Evolutionary conservation across 2,888 invertebrate genomes (phyloP).

Genomic region (Amphipoea lucens): DNA sequence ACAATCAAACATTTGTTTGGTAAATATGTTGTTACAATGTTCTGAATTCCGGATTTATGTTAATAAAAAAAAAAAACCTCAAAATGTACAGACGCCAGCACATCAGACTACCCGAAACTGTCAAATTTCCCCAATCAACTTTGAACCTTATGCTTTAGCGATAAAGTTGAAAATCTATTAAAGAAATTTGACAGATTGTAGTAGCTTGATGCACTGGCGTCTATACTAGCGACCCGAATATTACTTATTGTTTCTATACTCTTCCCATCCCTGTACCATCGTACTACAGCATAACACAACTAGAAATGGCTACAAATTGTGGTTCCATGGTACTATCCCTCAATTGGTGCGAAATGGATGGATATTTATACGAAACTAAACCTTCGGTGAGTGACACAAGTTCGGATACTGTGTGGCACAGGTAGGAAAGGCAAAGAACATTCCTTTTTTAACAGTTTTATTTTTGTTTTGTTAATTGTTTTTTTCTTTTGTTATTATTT

Average conservation of each 20-base stretch:
- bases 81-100: no score
- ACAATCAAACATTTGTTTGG: no score
- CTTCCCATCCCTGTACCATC: slow-evolving; percentile 20
- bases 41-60: background rate
- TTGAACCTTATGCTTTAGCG: no score
- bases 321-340: slow-evolving; percentile 48
- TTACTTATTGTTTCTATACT: slow-evolving; percentile 31
- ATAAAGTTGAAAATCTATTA: no score
- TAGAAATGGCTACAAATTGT: slow-evolving; percentile 18
- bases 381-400: slow-evolving; percentile 90
- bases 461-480: slow-evolving; percentile 41
- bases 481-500: slow-evolving; percentile 55
- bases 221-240: background rate
- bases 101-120: no score
- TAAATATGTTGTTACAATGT: background rate
- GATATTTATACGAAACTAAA: slow-evolving; percentile 62
- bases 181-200: no score
- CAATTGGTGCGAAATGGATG: slow-evolving; percentile 68
- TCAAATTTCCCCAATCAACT: no score
- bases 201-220: no score
- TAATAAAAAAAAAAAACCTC: no score
- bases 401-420: slow-evolving; percentile 90
- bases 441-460: slow-evolving; percentile 38
- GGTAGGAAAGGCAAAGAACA: slow-evolving; percentile 86
- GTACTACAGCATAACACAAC: slow-evolving; percentile 30